These are phyloP conservation scores for Malurus elegans DNA, from an alignment of 2,113 vertebrate genomes.

Conservation along the genomic window DNA sequence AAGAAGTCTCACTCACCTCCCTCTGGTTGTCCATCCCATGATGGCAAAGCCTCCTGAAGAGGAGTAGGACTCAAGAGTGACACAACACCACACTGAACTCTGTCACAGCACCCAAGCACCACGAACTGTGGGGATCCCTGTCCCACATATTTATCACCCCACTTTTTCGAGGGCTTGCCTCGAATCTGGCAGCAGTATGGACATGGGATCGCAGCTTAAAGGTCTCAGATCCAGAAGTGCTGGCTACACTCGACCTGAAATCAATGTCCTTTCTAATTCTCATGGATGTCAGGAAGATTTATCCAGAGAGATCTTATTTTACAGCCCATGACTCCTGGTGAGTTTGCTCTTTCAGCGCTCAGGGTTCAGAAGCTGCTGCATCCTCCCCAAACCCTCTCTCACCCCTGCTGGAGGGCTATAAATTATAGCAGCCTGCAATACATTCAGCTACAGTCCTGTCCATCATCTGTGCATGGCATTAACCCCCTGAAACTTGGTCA, in stretches of 20 bases:
- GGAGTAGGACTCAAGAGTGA: background rate
- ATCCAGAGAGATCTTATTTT: background rate
- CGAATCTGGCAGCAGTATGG: background rate
- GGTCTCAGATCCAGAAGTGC: background rate
- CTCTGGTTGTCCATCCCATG: rapidly evolving
- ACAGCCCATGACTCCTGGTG: background rate
- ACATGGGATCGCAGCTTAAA: background rate
- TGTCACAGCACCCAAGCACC: background rate
- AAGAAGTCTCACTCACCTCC: background rate
- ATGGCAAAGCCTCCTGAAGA: background rate
- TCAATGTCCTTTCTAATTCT: background rate
- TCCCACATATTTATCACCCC: background rate
- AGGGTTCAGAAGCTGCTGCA: background rate
- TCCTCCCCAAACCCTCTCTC: background rate
- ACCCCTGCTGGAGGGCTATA: background rate
- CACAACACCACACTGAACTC: background rate
- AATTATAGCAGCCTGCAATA: background rate
- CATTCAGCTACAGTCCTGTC: background rate
- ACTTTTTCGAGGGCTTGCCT: background rate
- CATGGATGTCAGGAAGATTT: slow-evolving; percentile 23
- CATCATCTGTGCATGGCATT: background rate
- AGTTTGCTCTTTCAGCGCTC: background rate
- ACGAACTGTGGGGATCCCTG: background rate
- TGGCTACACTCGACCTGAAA: background rate
- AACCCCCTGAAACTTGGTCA: slow-evolving; percentile 42